Evolutionary conservation across 1,140 invertebrate species (phyloP), one percentile per base, ranked within the genome.

Genomic region (Eupristina koningsbergeri): DNA sequence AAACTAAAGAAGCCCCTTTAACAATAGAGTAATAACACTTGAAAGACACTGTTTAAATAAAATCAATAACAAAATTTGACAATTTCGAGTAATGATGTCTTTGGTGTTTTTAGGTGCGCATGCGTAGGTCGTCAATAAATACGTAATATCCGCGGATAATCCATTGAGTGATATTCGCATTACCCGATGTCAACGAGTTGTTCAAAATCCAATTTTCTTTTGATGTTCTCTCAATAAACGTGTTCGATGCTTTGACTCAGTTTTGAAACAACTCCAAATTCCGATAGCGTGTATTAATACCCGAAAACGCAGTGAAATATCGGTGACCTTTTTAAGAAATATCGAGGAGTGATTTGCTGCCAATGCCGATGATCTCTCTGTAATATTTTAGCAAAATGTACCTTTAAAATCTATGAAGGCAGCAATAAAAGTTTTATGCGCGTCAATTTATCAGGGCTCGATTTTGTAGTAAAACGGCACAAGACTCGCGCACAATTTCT

Each of bases 151-250:
- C 26, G 13, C 47, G 7, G 79, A 73, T 34, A 50, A 1, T 17
- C 8, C 71, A 41, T 15, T 26, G 80, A 74, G 50, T 63, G 53
- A 74, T 47, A 39, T 71, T 81, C 69, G 50, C 69, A 34, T 81
- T 74, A 81, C 22, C 26, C 50, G 17, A 45, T 67, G 79, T 29
- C 69, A 39, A 39, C 78, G 6, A 13, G 29, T 9, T 17, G 74
- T 58, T 81, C 80, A 26, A 63, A 73, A 74, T 81, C 36, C 50
- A 31, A 81, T 71, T 82, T 83, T 29, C 29, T 83, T 58, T 83
- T 47, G 73, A 77, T 74, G 31, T 41, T 39, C 61, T 67, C 36
- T 39, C 81, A 47, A 76, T 82, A n/a, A 63, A 50, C 29, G 26
- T 31, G 39, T 22, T 64, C n/a, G 41, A 58, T 50, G 26, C 11